These are phyloP conservation scores for Vesta saturnalis DNA, from an alignment of 2,888 invertebrate species.

Conservation along the genomic window DNA sequence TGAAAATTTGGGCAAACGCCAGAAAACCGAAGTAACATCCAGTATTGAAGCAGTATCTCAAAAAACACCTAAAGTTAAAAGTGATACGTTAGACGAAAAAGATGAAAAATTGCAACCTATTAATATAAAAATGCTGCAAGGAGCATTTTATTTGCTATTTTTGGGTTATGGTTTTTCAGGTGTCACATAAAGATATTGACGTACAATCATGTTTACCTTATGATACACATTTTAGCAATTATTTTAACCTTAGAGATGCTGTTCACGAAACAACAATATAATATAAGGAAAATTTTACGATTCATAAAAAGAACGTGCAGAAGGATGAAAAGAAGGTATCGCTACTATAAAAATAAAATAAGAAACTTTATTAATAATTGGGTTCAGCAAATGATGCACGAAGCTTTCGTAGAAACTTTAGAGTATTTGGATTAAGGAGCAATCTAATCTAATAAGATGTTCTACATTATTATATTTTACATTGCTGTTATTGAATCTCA, in stretches of 20 bases:
- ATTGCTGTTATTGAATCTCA: no score
- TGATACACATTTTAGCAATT: constrained; percentile 38
- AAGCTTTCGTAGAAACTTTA: constrained; percentile 44
- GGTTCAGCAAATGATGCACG: constrained; percentile 40
- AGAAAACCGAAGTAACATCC: constrained; percentile 57
- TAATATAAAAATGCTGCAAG: constrained; percentile 76
- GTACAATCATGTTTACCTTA: no score
- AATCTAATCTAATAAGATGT: no score
- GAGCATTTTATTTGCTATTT: constrained; percentile 76
- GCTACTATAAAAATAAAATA: constrained; percentile 16
- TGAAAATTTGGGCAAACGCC: constrained; percentile 72
- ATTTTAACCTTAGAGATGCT: constrained; percentile 38
- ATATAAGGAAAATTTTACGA: constrained; percentile 11
- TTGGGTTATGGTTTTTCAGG: constrained; percentile 73
- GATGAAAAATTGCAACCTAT: constrained; percentile 69
- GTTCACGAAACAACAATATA: constrained; percentile 29
- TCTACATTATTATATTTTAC: no score
- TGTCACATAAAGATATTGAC: constrained; percentile 44
- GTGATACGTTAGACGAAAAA: constrained; percentile 52
- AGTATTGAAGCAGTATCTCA: constrained; percentile 51
- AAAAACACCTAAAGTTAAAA: constrained; percentile 43
- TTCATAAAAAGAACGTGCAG: constrained; percentile 6
- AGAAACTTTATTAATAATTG: constrained; percentile 24
- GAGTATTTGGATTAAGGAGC: constrained; percentile 42
- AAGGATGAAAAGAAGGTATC: constrained; percentile 24